Conservation (phyloP, 2,797 vertebrate species). For the Hozukius guyotensis region DNA sequence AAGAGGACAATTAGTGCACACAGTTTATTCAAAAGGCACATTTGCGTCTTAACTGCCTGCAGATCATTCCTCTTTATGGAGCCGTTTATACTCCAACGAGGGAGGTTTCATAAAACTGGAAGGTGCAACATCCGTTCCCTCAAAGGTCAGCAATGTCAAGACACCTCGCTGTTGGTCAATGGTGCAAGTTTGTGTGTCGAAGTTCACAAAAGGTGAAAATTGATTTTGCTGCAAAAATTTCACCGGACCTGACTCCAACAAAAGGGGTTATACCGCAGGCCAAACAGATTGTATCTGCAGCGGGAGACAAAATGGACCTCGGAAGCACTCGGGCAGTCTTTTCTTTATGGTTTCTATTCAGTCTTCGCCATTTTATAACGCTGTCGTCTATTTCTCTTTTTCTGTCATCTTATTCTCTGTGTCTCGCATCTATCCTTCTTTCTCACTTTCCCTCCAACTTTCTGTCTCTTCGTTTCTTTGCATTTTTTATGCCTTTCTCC, state of each 20-base stretch:
- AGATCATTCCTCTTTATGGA: neutral
- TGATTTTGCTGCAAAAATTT: neutral
- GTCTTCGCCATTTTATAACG: neutral
- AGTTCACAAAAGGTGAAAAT: neutral
- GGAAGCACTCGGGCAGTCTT: neutral
- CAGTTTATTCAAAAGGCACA: neutral
- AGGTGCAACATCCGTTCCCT: neutral
- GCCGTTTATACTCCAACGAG: neutral
- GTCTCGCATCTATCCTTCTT: neutral
- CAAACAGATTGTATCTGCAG: neutral
- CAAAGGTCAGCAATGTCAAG: constrained; percentile 7
- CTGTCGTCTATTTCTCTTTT: neutral
- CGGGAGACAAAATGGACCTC: neutral
- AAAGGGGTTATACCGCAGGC: neutral
- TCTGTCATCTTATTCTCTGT: neutral
- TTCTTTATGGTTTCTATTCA: neutral
- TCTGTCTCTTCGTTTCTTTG: constrained; percentile 28
- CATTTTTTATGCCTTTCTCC: constrained; percentile 63
- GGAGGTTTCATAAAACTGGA: neutral
- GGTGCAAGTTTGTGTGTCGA: neutral
- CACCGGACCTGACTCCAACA: neutral
- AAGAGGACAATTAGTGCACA: neutral
- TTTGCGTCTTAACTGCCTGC: neutral
- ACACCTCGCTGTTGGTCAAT: neutral
- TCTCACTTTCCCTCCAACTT: constrained; percentile 1